A percentile compares a stretch with the other conserved stretches of the same genome.
phyloP scores from a whole-genome alignment of 2,888 invertebrate species.

The Diploptera punctata region DNA sequence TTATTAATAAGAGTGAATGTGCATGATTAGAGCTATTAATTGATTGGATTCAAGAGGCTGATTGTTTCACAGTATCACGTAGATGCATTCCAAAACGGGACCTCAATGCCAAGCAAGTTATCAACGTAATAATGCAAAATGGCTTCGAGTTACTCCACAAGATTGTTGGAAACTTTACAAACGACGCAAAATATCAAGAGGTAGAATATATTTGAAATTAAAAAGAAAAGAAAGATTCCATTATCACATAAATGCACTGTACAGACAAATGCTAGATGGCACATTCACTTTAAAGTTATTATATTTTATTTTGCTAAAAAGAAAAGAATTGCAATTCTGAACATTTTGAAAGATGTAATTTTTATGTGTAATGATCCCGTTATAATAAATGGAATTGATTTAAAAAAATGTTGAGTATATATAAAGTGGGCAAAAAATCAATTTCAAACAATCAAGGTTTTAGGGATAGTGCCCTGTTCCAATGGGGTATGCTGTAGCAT shows the following conservation, averaged over 20 bases:
- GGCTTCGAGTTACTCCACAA: not conserved
- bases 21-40: not conserved
- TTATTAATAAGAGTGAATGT: no score
- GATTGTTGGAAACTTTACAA: constrained; percentile 6
- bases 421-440: no score
- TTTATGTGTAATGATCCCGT: no score
- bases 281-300: not conserved
- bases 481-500: no score
- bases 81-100: not conserved
- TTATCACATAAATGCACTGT: not conserved
- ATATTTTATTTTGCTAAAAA: no score
- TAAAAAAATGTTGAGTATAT: no score
- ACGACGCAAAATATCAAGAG: not conserved
- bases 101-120: not conserved
- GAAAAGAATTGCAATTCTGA: no score
- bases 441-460: no score
- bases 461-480: no score
- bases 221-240: not conserved
- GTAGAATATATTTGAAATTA: not conserved
- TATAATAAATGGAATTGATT: no score
- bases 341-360: no score
- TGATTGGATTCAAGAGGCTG: not conserved
- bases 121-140: not conserved
- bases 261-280: not conserved
- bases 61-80: not conserved